phyloP scores from a whole-genome alignment of 2,113 vertebrate genomes.

The Todiramphus chloris region DNA sequence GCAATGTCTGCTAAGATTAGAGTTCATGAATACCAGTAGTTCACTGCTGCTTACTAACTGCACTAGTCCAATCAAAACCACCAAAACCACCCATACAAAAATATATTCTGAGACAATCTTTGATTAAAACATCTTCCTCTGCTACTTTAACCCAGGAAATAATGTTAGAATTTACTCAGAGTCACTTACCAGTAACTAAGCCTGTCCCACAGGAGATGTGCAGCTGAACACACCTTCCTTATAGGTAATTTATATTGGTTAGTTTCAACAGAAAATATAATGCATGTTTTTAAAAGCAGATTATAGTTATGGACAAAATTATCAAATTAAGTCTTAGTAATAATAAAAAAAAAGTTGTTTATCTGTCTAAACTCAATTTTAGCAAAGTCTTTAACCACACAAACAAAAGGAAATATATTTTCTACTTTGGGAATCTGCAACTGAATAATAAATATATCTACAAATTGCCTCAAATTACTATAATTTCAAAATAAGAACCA shows the following conservation, averaged over 20 bases:
- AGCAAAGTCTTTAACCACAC: background rate
- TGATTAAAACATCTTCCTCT: background rate
- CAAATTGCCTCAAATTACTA: background rate
- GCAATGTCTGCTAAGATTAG: background rate
- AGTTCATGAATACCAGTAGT: background rate
- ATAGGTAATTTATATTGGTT: background rate
- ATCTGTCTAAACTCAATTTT: background rate
- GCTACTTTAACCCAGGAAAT: background rate
- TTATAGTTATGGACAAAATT: background rate
- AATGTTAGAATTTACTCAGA: background rate
- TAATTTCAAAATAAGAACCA: background rate
- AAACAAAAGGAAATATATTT: background rate
- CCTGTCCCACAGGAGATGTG: background rate
- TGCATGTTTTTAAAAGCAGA: background rate
- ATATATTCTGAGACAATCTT: background rate
- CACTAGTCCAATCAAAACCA: background rate
- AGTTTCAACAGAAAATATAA: background rate
- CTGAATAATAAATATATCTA: background rate
- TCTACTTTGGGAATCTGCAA: background rate
- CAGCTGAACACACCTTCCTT: background rate
- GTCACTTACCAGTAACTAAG: background rate
- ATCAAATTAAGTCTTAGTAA: background rate
- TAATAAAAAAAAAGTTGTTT: background rate
- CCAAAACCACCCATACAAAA: background rate
- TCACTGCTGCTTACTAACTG: background rate